A percentile compares a stretch with the other conserved stretches of the same genome.
Evolutionary conservation across 2,797 vertebrate species (phyloP).

Genomic region (Coregonus suidteri): DNA sequence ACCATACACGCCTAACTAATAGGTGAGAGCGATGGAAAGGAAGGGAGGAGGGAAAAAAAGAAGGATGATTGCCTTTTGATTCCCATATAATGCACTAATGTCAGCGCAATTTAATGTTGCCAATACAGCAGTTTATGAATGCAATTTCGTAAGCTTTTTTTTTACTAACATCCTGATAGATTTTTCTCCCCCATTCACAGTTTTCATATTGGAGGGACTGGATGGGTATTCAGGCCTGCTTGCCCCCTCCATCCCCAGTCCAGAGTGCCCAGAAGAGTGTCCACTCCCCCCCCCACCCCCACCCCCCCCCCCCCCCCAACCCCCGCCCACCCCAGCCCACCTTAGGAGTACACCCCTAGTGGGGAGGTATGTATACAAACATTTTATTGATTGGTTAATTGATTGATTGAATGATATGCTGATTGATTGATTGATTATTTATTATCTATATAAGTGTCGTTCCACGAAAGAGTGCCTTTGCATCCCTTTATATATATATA

Average conservation of each 20-base stretch:
- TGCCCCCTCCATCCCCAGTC: conserved; percentile 78
- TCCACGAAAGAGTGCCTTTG: too few relatives aligned
- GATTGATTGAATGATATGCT: background rate
- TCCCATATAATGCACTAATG: too few relatives aligned
- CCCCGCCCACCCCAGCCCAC: too few relatives aligned
- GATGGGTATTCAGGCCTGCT: conserved; percentile 81
- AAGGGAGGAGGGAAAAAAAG: conserved; percentile 27
- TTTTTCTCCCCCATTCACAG: conserved; percentile 64
- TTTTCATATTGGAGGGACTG: conserved; percentile 87
- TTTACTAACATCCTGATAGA: background rate
- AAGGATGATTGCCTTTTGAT: conserved; percentile 47
- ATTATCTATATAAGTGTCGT: too few relatives aligned
- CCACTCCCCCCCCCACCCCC: conserved; percentile 87
- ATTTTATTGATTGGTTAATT: background rate
- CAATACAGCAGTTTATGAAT: too few relatives aligned
- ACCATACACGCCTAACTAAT: conserved; percentile 90
- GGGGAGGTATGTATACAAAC: conserved; percentile 80
- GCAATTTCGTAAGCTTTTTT: too few relatives aligned
- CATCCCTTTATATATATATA: too few relatives aligned
- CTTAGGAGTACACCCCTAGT: conserved; percentile 83
- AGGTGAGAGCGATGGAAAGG: conserved; percentile 80
- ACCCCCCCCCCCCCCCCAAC: too few relatives aligned
- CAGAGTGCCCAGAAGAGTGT: too few relatives aligned
- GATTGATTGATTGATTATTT: background rate
- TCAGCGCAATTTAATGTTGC: too few relatives aligned